Percentiles rank a stretch among this genome's conserved stretches.
phyloP scores from a whole-genome alignment of 2,797 vertebrate species.

The Sibirionetta formosa region DNA sequence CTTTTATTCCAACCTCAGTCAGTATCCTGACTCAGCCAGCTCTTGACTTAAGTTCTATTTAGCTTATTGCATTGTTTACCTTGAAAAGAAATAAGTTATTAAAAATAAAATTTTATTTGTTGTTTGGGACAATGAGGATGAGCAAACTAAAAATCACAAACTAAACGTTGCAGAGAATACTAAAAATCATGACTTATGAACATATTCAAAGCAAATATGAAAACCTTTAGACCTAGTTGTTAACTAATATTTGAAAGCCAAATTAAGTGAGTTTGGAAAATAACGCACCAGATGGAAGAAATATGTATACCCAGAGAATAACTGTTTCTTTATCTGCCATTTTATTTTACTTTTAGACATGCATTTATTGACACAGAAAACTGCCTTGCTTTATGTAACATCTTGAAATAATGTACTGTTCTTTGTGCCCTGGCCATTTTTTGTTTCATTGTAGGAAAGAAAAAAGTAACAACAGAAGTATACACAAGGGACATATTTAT shows the following conservation, averaged over 20 bases:
- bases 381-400: background rate
- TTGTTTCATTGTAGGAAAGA: background rate
- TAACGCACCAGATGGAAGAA: conserved; percentile 86
- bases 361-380: background rate
- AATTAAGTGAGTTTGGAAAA: conserved; percentile 79
- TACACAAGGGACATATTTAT: no score
- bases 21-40: background rate
- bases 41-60: background rate
- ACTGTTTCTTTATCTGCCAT: conserved; percentile 67
- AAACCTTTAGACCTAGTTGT: conserved; percentile 84
- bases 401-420: background rate
- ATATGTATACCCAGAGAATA: conserved; percentile 75
- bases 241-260: conserved; percentile 83
- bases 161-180: conserved; percentile 63
- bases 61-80: background rate
- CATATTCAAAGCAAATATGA: conserved; percentile 68
- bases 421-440: background rate
- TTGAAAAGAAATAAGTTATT: background rate
- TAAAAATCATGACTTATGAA: conserved; percentile 60
- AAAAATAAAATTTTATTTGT: background rate
- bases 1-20: background rate
- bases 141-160: background rate
- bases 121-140: conserved; percentile 11
- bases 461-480: no score
- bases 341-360: conserved; percentile 21